Conservation (phyloP, 2,888 invertebrate genomes). For the Arenicola marina region DNA sequence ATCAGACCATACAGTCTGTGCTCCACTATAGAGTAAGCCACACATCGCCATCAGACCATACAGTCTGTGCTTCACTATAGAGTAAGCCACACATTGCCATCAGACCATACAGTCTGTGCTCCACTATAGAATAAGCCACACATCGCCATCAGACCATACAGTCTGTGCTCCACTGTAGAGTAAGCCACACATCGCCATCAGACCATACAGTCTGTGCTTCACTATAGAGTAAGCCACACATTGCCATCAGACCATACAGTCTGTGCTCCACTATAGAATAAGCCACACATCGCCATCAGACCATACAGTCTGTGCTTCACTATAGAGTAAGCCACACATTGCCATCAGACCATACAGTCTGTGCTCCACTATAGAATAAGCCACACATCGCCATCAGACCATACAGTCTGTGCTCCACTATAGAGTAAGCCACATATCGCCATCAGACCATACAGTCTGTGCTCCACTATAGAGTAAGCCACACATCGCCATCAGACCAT, state of each 20-base stretch:
- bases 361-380: slow-evolving; percentile 26
- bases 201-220: slow-evolving; percentile 24
- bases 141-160: slow-evolving; percentile 22
- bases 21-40: slow-evolving; percentile 25
- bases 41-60: slow-evolving; percentile 23
- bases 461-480: slow-evolving; percentile 27
- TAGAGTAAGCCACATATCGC: slow-evolving; percentile 25
- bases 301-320: slow-evolving; percentile 25
- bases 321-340: slow-evolving; percentile 24
- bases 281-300: slow-evolving; percentile 17
- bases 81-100: slow-evolving; percentile 23
- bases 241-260: slow-evolving; percentile 22
- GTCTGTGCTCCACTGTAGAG: slow-evolving; percentile 25
- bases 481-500: slow-evolving; percentile 20
- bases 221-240: slow-evolving; percentile 25
- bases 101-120: slow-evolving; percentile 24
- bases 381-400: slow-evolving; percentile 21
- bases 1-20: slow-evolving; percentile 24
- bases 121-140: slow-evolving; percentile 25
- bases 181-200: slow-evolving; percentile 20
- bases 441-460: slow-evolving; percentile 22
- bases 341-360: slow-evolving; percentile 24
- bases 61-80: slow-evolving; percentile 22
- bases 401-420: slow-evolving; percentile 20
- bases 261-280: slow-evolving; percentile 27